A percentile compares a stretch with the other conserved stretches of the same genome.
Conservation (phyloP, 2,888 invertebrate genomes). For the Amiota communis region DNA sequence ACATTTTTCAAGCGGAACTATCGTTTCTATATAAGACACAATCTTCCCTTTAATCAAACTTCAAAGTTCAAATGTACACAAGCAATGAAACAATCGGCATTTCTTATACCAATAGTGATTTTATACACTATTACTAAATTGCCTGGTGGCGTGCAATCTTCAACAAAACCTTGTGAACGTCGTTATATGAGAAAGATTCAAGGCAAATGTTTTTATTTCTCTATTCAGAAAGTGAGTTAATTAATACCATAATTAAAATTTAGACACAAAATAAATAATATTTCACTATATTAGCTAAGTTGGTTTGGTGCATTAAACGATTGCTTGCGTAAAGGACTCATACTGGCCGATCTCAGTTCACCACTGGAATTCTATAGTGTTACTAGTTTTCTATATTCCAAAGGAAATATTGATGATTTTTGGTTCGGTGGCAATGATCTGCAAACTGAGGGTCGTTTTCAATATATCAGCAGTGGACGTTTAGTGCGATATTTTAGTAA, state of each 20-base stretch:
- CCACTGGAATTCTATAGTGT: slow-evolving; percentile 48
- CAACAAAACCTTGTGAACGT: slow-evolving; percentile 37
- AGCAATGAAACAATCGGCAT: no score
- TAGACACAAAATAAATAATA: neutral
- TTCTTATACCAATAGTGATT: no score
- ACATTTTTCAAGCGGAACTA: no score
- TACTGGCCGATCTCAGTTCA: slow-evolving; percentile 51
- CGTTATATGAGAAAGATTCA: slow-evolving; percentile 55
- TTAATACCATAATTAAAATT: neutral
- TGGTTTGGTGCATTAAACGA: slow-evolving; percentile 57
- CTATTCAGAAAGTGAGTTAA: slow-evolving; percentile 49
- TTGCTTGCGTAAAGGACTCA: slow-evolving; percentile 55
- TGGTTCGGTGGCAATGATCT: slow-evolving; percentile 59
- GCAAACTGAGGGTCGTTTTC: slow-evolving; percentile 54
- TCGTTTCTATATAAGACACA: no score
- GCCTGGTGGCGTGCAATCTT: no score
- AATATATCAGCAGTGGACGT: slow-evolving; percentile 54
- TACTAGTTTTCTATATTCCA: slow-evolving; percentile 48
- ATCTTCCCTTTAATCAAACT: no score
- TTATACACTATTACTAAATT: no score
- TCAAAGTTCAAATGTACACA: no score
- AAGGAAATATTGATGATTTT: slow-evolving; percentile 56
- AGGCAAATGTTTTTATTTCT: slow-evolving; percentile 58
- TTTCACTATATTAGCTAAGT: slow-evolving; percentile 43
- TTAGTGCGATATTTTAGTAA: slow-evolving; percentile 53